These are phyloP conservation scores for Clamator glandarius DNA, from an alignment of 2,797 vertebrate genomes.

Conservation along the genomic window DNA sequence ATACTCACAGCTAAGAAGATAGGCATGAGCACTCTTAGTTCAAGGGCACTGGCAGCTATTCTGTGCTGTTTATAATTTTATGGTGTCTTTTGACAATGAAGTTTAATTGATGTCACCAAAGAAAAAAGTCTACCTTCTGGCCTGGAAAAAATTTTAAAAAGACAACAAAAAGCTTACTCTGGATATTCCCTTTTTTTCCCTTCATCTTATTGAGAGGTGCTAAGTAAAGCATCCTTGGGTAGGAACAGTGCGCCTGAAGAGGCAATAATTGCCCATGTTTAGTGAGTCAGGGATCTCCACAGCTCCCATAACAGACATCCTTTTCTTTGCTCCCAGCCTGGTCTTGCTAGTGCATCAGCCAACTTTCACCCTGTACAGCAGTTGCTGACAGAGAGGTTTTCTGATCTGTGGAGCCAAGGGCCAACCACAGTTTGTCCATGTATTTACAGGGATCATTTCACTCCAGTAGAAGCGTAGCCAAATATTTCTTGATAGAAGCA, in stretches of 20 bases:
- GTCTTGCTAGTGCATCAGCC: constrained; percentile 25
- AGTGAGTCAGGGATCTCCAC: constrained; percentile 32
- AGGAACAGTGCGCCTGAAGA: neutral
- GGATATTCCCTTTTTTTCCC: neutral
- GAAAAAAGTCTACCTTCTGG: neutral
- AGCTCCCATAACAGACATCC: constrained; percentile 50
- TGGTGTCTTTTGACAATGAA: neutral
- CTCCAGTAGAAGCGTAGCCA: constrained; percentile 17
- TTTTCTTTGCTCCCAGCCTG: constrained; percentile 63
- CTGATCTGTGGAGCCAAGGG: constrained; percentile 58
- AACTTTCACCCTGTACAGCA: constrained; percentile 56
- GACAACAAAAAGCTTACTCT: neutral
- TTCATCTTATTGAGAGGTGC: neutral
- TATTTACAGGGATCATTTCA: constrained; percentile 70
- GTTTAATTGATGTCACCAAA: neutral
- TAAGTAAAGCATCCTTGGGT: constrained; percentile 44
- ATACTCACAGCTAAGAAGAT: neutral
- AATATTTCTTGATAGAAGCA: constrained; percentile 64
- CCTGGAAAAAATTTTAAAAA: neutral
- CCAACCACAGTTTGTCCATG: constrained; percentile 63
- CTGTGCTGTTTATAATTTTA: neutral
- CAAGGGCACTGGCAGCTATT: neutral
- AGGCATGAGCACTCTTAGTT: neutral
- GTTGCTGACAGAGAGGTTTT: constrained; percentile 67
- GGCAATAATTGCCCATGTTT: neutral